Percentiles rank a stretch among this genome's conserved stretches.
Evolutionary conservation across 2,888 invertebrate species (phyloP).

Genomic region (Trichacis sp.): DNA sequence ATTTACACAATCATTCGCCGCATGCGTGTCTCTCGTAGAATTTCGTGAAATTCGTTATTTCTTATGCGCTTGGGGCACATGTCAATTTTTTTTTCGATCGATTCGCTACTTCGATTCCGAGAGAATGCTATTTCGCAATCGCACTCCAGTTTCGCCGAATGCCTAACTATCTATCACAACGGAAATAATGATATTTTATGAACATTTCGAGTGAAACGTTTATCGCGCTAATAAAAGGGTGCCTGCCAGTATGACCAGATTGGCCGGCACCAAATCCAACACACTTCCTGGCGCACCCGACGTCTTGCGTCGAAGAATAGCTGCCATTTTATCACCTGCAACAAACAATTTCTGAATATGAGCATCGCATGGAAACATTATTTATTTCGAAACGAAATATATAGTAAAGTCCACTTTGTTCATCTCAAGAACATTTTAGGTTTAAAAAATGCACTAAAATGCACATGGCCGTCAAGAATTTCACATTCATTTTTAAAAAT

Average conservation of each 20-base stretch:
- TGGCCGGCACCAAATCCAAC: constrained; percentile 55
- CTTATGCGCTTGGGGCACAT: no score
- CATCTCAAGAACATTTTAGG: no score
- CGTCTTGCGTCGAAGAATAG: constrained; percentile 84
- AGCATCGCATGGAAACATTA: no score
- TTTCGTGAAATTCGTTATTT: constrained; percentile 49
- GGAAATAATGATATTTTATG: constrained; percentile 60
- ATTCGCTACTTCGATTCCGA: not conserved
- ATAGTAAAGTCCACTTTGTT: not conserved
- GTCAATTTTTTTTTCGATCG: no score
- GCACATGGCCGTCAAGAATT: no score
- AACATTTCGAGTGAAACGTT: constrained; percentile 61
- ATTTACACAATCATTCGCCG: constrained; percentile 48
- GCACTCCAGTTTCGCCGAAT: constrained; percentile 20
- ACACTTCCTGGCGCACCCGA: constrained; percentile 57
- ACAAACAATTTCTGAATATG: no score
- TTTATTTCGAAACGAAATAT: no score
- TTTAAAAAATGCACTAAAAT: no score
- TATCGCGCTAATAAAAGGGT: constrained; percentile 63
- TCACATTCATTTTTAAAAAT: no score
- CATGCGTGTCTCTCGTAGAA: constrained; percentile 41
- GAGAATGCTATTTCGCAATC: constrained; percentile 7
- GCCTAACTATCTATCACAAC: constrained; percentile 58
- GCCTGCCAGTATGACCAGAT: constrained; percentile 54
- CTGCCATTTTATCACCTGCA: constrained; percentile 91